A percentile compares a stretch with the other conserved stretches of the same genome.
phyloP scores from a whole-genome alignment of 2,888 invertebrate genomes.

The Dasysyrphus albostriatus region DNA sequence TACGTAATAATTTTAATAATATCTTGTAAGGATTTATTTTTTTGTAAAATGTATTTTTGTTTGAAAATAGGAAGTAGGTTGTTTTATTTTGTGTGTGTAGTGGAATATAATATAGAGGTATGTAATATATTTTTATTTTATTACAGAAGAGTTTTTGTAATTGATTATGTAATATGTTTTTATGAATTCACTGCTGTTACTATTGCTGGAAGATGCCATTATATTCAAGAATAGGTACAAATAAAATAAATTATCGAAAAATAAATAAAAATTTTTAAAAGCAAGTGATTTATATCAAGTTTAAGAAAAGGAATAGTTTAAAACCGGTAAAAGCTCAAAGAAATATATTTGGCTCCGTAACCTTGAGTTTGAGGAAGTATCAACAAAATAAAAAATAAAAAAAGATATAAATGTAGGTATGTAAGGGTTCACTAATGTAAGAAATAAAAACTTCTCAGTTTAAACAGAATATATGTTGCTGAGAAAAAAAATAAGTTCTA shows the following conservation, averaged over 20 bases:
- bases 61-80: slow-evolving; percentile 54
- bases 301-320: neutral
- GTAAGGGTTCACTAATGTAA: too few species aligned
- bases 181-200: neutral
- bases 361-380: neutral
- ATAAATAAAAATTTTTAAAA: neutral
- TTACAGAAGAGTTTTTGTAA: slow-evolving; percentile 13
- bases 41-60: neutral
- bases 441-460: too few species aligned
- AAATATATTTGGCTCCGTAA: too few species aligned
- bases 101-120: neutral
- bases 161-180: slow-evolving; percentile 1
- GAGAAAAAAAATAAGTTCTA: too few species aligned
- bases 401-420: too few species aligned
- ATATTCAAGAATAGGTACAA: neutral
- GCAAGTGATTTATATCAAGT: neutral
- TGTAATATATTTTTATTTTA: slow-evolving; percentile 27
- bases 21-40: slow-evolving; percentile 9
- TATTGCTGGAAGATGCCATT: slow-evolving; percentile 12
- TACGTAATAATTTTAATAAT: slow-evolving; percentile 10
- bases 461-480: too few species aligned
- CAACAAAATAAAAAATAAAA: neutral
- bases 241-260: neutral
- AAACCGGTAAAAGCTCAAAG: neutral
- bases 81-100: slow-evolving; percentile 4